These are phyloP conservation scores for Periparus ater DNA, from an alignment of 2,797 vertebrate species.

Conservation along the genomic window DNA sequence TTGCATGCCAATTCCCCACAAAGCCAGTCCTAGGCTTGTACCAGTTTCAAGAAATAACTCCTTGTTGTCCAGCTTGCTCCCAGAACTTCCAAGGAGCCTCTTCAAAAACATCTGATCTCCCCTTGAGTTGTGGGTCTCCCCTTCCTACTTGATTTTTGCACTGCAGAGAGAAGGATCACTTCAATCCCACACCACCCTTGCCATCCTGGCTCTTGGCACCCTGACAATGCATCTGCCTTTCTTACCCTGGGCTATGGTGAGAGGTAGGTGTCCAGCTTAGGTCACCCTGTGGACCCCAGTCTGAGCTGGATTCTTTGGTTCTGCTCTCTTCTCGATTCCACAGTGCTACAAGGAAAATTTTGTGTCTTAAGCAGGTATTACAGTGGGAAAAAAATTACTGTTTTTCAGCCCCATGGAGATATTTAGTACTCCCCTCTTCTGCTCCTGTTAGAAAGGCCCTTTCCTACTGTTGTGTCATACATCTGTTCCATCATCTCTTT, in stretches of 20 bases:
- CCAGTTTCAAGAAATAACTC: neutral
- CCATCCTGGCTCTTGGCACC: neutral
- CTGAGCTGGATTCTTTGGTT: neutral
- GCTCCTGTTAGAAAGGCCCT: neutral
- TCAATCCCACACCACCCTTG: neutral
- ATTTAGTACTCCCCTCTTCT: neutral
- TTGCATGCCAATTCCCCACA: neutral
- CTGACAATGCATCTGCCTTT: accelerated
- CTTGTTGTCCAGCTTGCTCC: neutral
- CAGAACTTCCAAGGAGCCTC: neutral
- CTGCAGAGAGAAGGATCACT: neutral
- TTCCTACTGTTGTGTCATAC: neutral
- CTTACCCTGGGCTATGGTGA: neutral
- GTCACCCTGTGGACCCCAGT: neutral
- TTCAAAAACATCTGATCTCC: neutral
- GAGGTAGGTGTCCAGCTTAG: neutral
- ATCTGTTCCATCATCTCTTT: neutral
- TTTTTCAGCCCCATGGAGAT: neutral
- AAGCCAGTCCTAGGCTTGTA: neutral
- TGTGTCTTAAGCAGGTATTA: neutral
- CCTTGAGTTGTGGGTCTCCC: neutral
- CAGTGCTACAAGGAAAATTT: neutral
- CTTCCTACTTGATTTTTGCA: neutral
- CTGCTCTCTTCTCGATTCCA: neutral
- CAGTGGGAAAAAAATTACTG: neutral